These are phyloP conservation scores for Daphoenositta chrysoptera DNA, from an alignment of 2,113 vertebrate genomes.

Conservation along the genomic window DNA sequence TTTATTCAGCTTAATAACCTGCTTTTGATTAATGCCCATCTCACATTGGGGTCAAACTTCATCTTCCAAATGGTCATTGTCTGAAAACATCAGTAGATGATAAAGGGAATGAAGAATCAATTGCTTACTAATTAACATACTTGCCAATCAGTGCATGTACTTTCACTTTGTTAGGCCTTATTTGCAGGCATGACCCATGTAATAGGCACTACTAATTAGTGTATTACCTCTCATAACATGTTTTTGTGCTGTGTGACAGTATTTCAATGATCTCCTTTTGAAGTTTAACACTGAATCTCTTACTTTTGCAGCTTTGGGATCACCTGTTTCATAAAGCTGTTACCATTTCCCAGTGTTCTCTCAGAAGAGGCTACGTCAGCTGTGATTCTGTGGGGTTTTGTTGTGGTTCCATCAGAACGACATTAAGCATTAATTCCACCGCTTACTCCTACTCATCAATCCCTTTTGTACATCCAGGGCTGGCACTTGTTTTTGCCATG, in stretches of 20 bases:
- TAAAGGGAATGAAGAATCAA: neutral
- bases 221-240: neutral
- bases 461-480: neutral
- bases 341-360: neutral
- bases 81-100: neutral
- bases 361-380: neutral
- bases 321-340: neutral
- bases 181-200: neutral
- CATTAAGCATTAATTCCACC: accelerated
- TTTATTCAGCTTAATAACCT: neutral
- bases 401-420: neutral
- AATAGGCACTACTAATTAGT: neutral
- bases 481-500: neutral
- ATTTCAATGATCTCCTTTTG: neutral
- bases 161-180: neutral
- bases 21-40: neutral
- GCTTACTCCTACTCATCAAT: neutral
- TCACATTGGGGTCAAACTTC: neutral
- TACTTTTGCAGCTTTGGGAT: neutral
- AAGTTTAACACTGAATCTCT: neutral
- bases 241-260: neutral
- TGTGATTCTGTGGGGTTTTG: neutral
- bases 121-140: neutral
- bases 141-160: neutral
- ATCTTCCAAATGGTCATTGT: neutral